Base-by-base conservation (phyloP, 30 jellyfish, hydroid and myxozoan genomes). In the Pelagia noctiluca region DNA sequence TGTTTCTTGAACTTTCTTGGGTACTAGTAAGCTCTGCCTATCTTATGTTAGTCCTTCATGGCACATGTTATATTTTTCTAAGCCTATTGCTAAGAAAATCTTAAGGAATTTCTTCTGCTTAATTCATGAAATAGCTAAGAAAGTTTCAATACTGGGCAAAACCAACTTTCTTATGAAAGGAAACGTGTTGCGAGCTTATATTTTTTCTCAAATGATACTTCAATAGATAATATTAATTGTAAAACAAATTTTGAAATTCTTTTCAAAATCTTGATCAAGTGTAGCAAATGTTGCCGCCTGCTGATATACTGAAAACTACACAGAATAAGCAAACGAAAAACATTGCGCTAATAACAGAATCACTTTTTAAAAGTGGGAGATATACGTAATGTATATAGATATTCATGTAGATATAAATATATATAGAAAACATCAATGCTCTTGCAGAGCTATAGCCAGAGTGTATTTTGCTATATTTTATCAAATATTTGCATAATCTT, bases 331-430 rank as follows among this genome's bases (percentile, higher is more conserved):
- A 16, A 42, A 16, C 16, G 57, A 42, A 42, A 42, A 16, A 42
- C 57, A 42, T 42, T 42, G 57, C 57, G 57, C 57, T 42, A 42
- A 42, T 42, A 42, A 42, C 57, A 42, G 57, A 42, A 42, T 42
- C 57, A 16, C 57, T 42, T 16, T 42, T 42, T 42, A 42, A 42
- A 42, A 16, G 57, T 42, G 57, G 57, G 57, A 42, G 57, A 42
- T 42, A 42, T 16, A 16, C 8, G 16, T 42, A 42, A 5, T 8
- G 16, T 16, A 42, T 5, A 42, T 16, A n/a, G n/a, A n/a, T n/a
- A n/a, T n/a, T n/a, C n/a, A n/a, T n/a, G n/a, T n/a, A n/a, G n/a
- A n/a, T n/a, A n/a, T n/a, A n/a, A n/a, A n/a, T n/a, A n/a, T n/a
- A n/a, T 42, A 42, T 42, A 42, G 57, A 42, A 42, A 42, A 42